Evolutionary conservation across 2,888 invertebrate genomes (phyloP).

Genomic region (Leistus spinibarbis): DNA sequence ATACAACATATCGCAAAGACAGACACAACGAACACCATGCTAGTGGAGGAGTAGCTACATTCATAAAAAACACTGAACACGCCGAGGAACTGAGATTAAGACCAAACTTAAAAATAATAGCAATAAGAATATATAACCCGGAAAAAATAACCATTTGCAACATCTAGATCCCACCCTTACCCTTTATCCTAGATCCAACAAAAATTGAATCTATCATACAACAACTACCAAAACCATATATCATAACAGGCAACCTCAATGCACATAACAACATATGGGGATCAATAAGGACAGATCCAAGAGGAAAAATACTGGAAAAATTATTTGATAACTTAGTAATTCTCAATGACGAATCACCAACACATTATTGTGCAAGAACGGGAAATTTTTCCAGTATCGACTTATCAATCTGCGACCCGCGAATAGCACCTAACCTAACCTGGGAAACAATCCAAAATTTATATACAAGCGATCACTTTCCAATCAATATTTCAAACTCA

Average conservation of each 20-base stretch:
- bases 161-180: constrained; percentile 21
- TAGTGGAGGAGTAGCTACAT: constrained; percentile 16
- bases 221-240: too few species aligned
- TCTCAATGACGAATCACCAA: not conserved
- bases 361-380: not conserved
- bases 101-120: too few species aligned
- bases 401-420: not conserved
- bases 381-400: not conserved
- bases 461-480: not conserved
- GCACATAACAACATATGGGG: too few species aligned
- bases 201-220: constrained; percentile 5
- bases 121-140: not conserved
- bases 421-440: not conserved
- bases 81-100: too few species aligned
- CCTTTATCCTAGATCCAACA: not conserved
- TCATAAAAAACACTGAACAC: constrained; percentile 3
- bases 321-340: not conserved
- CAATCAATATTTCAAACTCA: not conserved
- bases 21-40: not conserved
- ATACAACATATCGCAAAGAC: constrained; percentile 12
- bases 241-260: too few species aligned
- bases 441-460: not conserved
- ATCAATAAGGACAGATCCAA: too few species aligned
- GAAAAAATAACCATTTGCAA: constrained; percentile 17
- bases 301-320: constrained; percentile 4